Evolutionary conservation across 1,140 invertebrate genomes (phyloP), one percentile per base, ranked within the genome.

Genomic region (Heliconius nattereri): DNA sequence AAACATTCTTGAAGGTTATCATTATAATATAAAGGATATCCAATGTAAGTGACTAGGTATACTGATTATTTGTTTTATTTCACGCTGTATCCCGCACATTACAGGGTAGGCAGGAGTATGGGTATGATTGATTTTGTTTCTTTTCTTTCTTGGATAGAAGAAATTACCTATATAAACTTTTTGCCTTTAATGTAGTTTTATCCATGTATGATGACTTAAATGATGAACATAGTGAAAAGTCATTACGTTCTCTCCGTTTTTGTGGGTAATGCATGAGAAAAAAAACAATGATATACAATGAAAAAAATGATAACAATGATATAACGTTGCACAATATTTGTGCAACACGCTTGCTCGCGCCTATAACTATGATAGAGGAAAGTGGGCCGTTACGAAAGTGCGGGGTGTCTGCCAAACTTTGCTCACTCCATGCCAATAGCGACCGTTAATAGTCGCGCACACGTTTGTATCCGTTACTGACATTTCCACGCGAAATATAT

Each of bases 321-420:
- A 57, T 23, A n/a, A 2, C 8, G 54, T 57, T 66, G 23, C 60
- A 66, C 60, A 66, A 66, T 66, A n/a, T 66, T 16, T 66, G 11
- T 29, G 26, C 60, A 66, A 23, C 60, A 66, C 26, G 35, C 71
- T 40, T 71, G 8, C 70, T 54, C 70, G 40, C 45, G 70, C 23
- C n/a, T 37, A 35, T 26, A 54, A 29, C 45, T 29, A 45, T 16
- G 57, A 66, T 76, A 6, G 71, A 76, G 29, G 73, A 80, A 85
- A 86, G 87, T 87, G 83, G 85, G 79, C 37, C 85, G 85, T 90
- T 91, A 86, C 88, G 88, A 91, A 89, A 91, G 88, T 86, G 78
- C 75, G 75, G 76, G 83, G 84, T 85, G 86, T 84, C 85, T 90
- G 90, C 90, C 89, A 91, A 90, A 88, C 81, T 88, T 86, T 86